Evolutionary conservation across 2,888 invertebrate species (phyloP), one percentile per base, ranked within the genome.

Genomic region (Eupsilia transversa): DNA sequence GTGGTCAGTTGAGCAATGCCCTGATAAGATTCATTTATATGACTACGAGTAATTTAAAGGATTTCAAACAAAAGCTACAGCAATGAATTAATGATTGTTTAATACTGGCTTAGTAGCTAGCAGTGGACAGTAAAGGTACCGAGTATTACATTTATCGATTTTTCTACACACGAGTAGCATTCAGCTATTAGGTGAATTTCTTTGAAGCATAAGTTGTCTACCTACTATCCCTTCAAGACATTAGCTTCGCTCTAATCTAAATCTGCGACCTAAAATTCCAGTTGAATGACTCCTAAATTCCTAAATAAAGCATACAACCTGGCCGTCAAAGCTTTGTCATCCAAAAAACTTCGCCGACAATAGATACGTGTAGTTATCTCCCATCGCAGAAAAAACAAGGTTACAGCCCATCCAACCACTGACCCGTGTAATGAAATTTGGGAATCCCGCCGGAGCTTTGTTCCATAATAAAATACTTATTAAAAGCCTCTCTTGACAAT

Each of bases 381-480:
- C 52, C 66, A 79, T 78, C 70, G 14, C 38, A 67, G 65, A 79
- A 77, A 66, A 76, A 81, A 46, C 77, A 82, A 79, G 73, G 68
- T 72, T 76, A 64, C 72, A 78, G 73, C 66, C 49, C 57, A 76
- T 71, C 67, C 68, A 69, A 70, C 74, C 74, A 77, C 35, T 76
- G 86, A 82, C 80, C 82, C 82, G 74, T 86, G 75, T 82, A 82
- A 86, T 84, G 65, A 74, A 77, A 72, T 74, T 82, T 77, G 74
- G 80, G 60, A 82, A 71, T 73, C 61, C 75, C 82, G n/a, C 35
- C 63, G 72, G 49, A 80, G 78, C 74, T 80, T 86, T 72, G 80
- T 77, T 73, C 68, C 23, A 76, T 77, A 56, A 61, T 77, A 65
- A 77, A 76, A 80, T 66, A 59, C 30, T 57, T 63, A 77, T 86